Evolutionary conservation across 2,113 vertebrate species (phyloP), one percentile per base, ranked within the genome.

Genomic region (Lamprologus lemairii): DNA sequence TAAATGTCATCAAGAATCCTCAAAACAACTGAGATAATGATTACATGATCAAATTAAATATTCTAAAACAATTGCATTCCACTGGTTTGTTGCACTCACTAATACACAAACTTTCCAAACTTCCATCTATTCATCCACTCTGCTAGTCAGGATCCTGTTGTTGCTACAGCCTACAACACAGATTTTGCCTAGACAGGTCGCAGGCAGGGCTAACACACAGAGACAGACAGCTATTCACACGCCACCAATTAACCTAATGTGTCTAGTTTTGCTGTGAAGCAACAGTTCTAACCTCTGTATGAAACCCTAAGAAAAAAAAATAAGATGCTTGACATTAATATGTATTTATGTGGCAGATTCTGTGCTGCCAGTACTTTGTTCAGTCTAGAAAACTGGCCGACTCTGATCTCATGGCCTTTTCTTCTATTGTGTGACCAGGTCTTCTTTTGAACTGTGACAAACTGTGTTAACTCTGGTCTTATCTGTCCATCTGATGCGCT

Each of bases 141-240:
- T 21, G 37, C 65, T 40, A 14, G 7, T 2, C 35, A 23, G 65
- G 65, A 40, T 23, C n/a, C 7, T 42, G 65, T 16, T 73, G 37
- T 73, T 0, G 13, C 65, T 73, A 16, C 0, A 26, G 37, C 65
- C 21, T 45, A 16, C 55, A 16, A 0, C 55, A 14, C 7, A 42
- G 65, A 42, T 45, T 26, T 71, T 16, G 35, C 37, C 7, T 6
- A 16, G 5, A 73, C 37, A 73, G 37, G n/a, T 42, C n/a, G 3
- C 65, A 21, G 19, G 60, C 1, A 68, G 19, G 60, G 19, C 60
- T 65, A 21, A 37, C 11, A n/a, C 31, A 65, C 11, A 68, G 63
- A 68, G 37, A 42, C 65, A 71, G 37, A 23, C 65, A 42, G 7
- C 65, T 23, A 42, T 16, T 71, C 35, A 71, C n/a, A 42, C 2